A percentile compares a stretch with the other conserved stretches of the same genome.
phyloP scores from a whole-genome alignment of 2,888 invertebrate species.

The Ptychoptera contaminata region DNA sequence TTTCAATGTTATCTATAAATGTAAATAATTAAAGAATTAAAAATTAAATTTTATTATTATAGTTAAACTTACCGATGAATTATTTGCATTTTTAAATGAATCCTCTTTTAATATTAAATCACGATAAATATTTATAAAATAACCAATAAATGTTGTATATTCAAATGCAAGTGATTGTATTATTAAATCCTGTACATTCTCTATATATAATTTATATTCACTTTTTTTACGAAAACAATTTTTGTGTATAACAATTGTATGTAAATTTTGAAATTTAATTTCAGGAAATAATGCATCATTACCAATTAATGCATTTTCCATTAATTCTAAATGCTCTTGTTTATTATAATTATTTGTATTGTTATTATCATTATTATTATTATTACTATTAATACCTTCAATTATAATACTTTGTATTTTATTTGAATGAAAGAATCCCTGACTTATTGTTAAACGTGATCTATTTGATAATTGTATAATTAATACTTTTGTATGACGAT shows the following conservation, averaged over 20 bases:
- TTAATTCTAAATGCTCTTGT: slow-evolving; percentile 22
- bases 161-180: slow-evolving; percentile 21
- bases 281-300: slow-evolving; percentile 26
- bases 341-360: background rate
- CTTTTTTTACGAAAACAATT: slow-evolving; percentile 17
- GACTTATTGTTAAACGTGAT: slow-evolving; percentile 11
- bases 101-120: slow-evolving; percentile 20
- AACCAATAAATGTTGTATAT: slow-evolving; percentile 21
- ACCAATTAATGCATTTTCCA: slow-evolving; percentile 20
- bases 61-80: slow-evolving; percentile 18
- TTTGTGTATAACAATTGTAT: slow-evolving; percentile 19
- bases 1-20: slow-evolving; percentile 20
- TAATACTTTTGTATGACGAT: background rate
- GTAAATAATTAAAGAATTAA: background rate
- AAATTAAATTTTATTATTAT: background rate
- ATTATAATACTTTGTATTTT: slow-evolving; percentile 23
- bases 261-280: slow-evolving; percentile 20
- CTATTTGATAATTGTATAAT: background rate
- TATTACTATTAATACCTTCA: slow-evolving; percentile 15
- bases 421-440: slow-evolving; percentile 20
- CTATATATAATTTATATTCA: slow-evolving; percentile 23
- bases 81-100: slow-evolving; percentile 20
- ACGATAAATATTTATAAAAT: slow-evolving; percentile 17
- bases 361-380: slow-evolving; percentile 13
- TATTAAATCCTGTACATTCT: slow-evolving; percentile 18